Evolutionary conservation across 2,888 invertebrate genomes (phyloP).

Genomic region (Panopea generosa): DNA sequence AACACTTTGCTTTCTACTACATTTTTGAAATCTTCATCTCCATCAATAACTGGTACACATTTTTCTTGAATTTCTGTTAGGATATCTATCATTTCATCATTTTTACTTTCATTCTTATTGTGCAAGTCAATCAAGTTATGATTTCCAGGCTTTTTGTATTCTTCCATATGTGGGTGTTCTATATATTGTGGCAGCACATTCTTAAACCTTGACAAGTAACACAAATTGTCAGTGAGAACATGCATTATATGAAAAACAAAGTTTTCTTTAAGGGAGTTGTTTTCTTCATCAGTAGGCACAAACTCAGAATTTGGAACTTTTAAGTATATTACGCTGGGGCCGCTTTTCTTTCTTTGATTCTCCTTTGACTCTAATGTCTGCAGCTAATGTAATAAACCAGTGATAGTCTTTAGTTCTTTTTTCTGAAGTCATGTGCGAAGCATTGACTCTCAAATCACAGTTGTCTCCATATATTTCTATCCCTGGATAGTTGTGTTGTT

Average conservation of each 20-base stretch:
- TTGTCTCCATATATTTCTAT: conserved; percentile 21
- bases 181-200: conserved; percentile 23
- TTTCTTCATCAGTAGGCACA: conserved; percentile 5
- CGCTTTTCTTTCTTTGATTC: neutral
- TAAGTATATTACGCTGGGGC: neutral
- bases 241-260: conserved; percentile 24
- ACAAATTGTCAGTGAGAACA: conserved; percentile 32
- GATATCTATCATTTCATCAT: conserved; percentile 41
- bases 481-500: neutral
- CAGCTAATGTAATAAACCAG: conserved; percentile 13
- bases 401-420: conserved; percentile 7
- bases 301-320: conserved; percentile 7
- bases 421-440: conserved; percentile 4
- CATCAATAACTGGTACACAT: conserved; percentile 19
- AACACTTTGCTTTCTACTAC: conserved; percentile 21
- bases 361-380: conserved; percentile 1
- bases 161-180: conserved; percentile 35
- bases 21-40: neutral
- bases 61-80: conserved; percentile 18
- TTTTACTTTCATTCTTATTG: conserved; percentile 49
- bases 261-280: conserved; percentile 10
- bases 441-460: conserved; percentile 16
- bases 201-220: conserved; percentile 13
- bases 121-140: conserved; percentile 35
- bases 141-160: conserved; percentile 26